These are phyloP conservation scores for Carduelis carduelis DNA, from an alignment of 2,797 vertebrate species.

Conservation along the genomic window DNA sequence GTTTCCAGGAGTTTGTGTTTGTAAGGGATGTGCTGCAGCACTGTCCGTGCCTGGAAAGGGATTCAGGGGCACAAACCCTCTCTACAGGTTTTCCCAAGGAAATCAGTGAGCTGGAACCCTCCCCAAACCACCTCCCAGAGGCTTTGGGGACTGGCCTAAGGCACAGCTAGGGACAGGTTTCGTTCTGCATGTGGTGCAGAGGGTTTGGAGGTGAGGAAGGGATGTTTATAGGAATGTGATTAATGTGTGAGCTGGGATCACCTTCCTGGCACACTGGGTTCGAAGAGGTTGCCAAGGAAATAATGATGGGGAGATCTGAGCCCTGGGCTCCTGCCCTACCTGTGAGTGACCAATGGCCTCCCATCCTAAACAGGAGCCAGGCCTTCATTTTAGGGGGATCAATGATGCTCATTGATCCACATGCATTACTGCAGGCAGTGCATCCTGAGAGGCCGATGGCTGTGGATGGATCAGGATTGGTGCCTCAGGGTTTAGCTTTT, in stretches of 20 bases:
- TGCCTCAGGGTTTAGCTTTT: not conserved
- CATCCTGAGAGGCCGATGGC: accelerated
- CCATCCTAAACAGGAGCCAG: not conserved
- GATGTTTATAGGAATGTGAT: accelerated
- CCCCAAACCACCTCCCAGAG: not conserved
- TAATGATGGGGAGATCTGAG: not conserved
- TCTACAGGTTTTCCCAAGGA: not conserved
- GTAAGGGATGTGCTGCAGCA: not conserved
- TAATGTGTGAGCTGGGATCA: accelerated
- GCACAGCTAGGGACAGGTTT: not conserved
- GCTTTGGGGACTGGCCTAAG: not conserved
- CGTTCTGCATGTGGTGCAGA: not conserved
- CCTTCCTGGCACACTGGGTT: accelerated
- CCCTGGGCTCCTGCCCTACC: accelerated
- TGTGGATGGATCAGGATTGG: not conserved
- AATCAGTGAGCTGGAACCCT: not conserved
- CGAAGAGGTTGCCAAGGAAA: not conserved
- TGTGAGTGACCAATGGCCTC: accelerated
- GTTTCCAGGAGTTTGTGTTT: not conserved
- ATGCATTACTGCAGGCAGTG: accelerated
- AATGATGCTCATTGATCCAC: accelerated
- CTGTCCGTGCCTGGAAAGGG: accelerated
- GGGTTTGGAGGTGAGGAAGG: not conserved
- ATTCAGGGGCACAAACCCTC: not conserved
- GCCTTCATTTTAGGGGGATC: not conserved